A percentile compares a stretch with the other conserved stretches of the same genome.
Evolutionary conservation across 2,888 invertebrate species (phyloP).

Genomic region (Stenodema calcarata): DNA sequence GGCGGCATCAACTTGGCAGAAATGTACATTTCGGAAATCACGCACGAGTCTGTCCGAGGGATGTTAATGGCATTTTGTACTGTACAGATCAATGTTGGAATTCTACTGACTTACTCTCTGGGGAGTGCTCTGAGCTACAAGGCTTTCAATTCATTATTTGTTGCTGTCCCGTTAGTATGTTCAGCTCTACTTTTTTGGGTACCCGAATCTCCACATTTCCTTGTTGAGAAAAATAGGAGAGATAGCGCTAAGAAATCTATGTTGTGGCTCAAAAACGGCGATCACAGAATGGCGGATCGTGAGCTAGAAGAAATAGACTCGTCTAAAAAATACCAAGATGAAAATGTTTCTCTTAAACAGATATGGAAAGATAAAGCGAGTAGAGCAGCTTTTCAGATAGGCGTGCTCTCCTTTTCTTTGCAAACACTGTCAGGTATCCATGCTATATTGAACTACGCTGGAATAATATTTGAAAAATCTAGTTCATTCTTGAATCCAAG

Average conservation of each 20-base stretch:
- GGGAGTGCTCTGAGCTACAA: neutral
- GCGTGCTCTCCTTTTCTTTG: neutral
- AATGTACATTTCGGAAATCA: neutral
- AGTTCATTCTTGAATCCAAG: neutral
- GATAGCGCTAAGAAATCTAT: neutral
- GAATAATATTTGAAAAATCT: constrained; percentile 16
- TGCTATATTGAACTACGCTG: neutral
- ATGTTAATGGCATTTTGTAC: neutral
- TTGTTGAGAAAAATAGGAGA: neutral
- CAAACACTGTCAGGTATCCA: constrained; percentile 26
- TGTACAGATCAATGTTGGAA: neutral
- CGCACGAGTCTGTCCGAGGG: constrained; percentile 7
- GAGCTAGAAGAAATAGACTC: neutral
- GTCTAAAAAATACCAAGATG: no score
- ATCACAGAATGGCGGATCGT: neutral
- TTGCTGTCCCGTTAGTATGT: neutral
- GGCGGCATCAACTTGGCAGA: neutral
- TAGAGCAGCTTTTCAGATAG: neutral
- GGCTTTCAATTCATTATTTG: neutral
- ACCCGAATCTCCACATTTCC: constrained; percentile 7
- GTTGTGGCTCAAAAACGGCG: neutral
- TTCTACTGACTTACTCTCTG: neutral
- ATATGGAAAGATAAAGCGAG: neutral
- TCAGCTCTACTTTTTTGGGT: neutral
- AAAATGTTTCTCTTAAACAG: neutral